Evolutionary conservation across 2,888 invertebrate species (phyloP).

Genomic region (Polyploca ridens): DNA sequence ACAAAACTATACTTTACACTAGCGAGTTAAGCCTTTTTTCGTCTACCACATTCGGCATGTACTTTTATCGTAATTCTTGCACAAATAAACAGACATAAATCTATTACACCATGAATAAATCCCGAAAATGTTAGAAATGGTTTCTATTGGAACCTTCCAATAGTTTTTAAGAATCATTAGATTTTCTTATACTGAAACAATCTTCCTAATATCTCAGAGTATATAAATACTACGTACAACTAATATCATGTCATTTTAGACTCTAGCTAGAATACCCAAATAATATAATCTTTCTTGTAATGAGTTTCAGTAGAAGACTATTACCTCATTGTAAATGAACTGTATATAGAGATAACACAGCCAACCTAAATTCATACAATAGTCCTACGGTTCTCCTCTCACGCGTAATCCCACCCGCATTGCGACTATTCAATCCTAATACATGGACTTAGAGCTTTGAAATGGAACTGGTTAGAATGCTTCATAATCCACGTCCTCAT

Average conservation of each 20-base stretch:
- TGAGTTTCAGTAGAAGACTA: background rate
- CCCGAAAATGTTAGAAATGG: too few relatives aligned
- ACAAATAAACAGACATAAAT: too few relatives aligned
- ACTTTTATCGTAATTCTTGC: too few relatives aligned
- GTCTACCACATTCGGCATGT: too few relatives aligned
- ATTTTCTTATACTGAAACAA: too few relatives aligned
- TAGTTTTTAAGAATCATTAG: too few relatives aligned
- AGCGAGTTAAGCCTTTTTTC: too few relatives aligned
- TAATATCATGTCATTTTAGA: background rate
- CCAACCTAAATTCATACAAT: slow-evolving; percentile 29
- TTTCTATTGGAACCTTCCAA: too few relatives aligned
- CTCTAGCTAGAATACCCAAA: background rate
- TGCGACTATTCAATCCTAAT: slow-evolving; percentile 21
- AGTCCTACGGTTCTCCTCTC: slow-evolving; percentile 23
- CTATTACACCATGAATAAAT: too few relatives aligned
- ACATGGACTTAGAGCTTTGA: background rate
- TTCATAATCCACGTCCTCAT: background rate
- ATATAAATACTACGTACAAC: too few relatives aligned
- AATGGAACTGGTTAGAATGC: background rate
- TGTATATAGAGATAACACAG: slow-evolving; percentile 13
- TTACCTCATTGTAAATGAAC: background rate
- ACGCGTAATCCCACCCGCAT: slow-evolving; percentile 39
- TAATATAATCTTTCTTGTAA: background rate
- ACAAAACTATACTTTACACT: too few relatives aligned
- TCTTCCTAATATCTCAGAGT: too few relatives aligned